Conservation (phyloP, 1,140 invertebrate species). For the Orussus abietinus region DNA sequence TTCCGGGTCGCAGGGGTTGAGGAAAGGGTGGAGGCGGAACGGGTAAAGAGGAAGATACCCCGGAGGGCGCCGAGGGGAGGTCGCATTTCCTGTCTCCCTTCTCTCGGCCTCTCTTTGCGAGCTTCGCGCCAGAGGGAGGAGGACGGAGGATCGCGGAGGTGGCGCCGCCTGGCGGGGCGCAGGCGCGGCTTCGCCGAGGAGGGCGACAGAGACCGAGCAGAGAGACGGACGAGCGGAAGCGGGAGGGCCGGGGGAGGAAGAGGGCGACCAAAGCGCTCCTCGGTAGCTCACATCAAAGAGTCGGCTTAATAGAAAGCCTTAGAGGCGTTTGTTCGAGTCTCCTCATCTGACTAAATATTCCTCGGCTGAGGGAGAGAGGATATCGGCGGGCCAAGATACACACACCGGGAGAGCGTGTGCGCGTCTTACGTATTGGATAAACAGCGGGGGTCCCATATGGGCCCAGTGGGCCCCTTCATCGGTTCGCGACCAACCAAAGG, state of each 20-base stretch:
- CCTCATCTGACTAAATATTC: constrained; percentile 55
- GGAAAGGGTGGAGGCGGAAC: not conserved
- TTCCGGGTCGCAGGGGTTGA: no score
- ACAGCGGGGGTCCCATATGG: no score
- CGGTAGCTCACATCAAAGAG: constrained; percentile 53
- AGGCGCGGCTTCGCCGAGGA: no score
- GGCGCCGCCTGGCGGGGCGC: no score
- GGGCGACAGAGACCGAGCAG: constrained; percentile 6
- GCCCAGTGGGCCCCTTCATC: no score
- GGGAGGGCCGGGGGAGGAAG: constrained; percentile 14
- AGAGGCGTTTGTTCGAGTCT: constrained; percentile 55
- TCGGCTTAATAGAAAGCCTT: constrained; percentile 55
- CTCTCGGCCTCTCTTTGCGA: no score
- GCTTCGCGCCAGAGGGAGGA: no score
- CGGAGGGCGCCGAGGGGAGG: not conserved
- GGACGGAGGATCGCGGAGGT: no score
- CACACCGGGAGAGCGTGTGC: constrained; percentile 27
- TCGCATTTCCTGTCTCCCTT: no score
- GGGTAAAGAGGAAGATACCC: constrained; percentile 1
- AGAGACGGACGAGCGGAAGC: constrained; percentile 4
- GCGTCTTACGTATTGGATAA: constrained; percentile 49
- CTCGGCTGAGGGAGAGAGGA: constrained; percentile 40
- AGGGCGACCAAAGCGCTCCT: constrained; percentile 42
- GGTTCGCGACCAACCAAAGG: no score
- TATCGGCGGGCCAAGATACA: constrained; percentile 50